Conservation (phyloP, 1,140 invertebrate genomes). For the Bombus terrestris region DNA sequence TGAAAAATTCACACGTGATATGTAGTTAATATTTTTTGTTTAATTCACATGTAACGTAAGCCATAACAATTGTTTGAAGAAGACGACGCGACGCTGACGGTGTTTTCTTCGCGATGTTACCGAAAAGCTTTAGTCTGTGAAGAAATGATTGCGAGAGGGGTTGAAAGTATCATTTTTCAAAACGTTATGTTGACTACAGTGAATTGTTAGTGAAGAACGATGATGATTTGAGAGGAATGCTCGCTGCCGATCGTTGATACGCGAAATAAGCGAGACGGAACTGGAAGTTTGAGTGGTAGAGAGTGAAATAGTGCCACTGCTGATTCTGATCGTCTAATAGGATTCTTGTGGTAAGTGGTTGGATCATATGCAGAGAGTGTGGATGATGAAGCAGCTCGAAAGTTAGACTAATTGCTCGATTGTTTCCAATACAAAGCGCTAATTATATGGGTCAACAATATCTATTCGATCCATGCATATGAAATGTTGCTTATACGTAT, state of each 20-base stretch:
- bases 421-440: background rate
- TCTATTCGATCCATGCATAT: background rate
- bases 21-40: background rate
- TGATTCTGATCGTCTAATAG: conserved; percentile 3
- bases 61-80: background rate
- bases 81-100: background rate
- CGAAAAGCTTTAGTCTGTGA: background rate
- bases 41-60: background rate
- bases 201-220: background rate
- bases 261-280: background rate
- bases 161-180: too few relatives aligned
- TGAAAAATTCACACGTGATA: background rate
- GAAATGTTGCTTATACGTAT: too few relatives aligned
- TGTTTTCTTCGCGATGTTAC: background rate
- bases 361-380: background rate
- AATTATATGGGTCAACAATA: background rate
- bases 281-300: background rate
- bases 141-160: background rate
- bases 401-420: background rate
- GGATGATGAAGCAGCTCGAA: background rate
- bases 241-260: background rate
- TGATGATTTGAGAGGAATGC: conserved; percentile 9
- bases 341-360: conserved; percentile 24
- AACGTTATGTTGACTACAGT: background rate
- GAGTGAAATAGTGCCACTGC: background rate